These are phyloP conservation scores for Porites evermanni DNA, from an alignment of 92 coral and sea anemone species.

Conservation along the genomic window DNA sequence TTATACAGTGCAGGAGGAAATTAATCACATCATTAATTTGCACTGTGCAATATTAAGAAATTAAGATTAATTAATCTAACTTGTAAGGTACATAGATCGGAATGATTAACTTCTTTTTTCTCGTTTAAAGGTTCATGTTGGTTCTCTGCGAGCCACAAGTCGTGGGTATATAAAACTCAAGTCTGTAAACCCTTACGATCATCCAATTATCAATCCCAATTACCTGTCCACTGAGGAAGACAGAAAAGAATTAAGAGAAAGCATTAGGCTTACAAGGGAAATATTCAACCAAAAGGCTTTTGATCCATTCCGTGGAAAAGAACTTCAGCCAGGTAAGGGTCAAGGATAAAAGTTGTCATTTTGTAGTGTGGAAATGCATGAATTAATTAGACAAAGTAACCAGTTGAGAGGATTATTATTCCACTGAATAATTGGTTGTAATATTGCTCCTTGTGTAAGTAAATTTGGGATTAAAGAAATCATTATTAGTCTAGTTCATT, in stretches of 20 bases:
- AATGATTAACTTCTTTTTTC: not conserved
- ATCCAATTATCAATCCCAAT: conserved; percentile 79
- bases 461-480: too few species aligned
- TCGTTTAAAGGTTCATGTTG: conserved; percentile 73
- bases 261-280: conserved; percentile 73
- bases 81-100: not conserved
- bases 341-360: not conserved
- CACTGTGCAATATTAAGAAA: too few species aligned
- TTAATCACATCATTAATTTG: too few species aligned
- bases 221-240: conserved; percentile 84
- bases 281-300: conserved; percentile 84
- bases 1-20: too few species aligned
- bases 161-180: conserved; percentile 76
- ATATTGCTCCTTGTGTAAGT: too few species aligned
- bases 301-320: conserved; percentile 81
- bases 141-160: conserved; percentile 79
- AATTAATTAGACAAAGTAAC: not conserved
- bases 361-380: not conserved
- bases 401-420: too few species aligned
- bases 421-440: too few species aligned
- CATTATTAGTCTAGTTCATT: too few species aligned
- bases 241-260: conserved; percentile 76
- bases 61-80: too few species aligned
- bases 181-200: conserved; percentile 75
- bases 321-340: conserved; percentile 77